Evolutionary conservation across 1,140 invertebrate genomes (phyloP).

Genomic region (Hirudo medicinalis): DNA sequence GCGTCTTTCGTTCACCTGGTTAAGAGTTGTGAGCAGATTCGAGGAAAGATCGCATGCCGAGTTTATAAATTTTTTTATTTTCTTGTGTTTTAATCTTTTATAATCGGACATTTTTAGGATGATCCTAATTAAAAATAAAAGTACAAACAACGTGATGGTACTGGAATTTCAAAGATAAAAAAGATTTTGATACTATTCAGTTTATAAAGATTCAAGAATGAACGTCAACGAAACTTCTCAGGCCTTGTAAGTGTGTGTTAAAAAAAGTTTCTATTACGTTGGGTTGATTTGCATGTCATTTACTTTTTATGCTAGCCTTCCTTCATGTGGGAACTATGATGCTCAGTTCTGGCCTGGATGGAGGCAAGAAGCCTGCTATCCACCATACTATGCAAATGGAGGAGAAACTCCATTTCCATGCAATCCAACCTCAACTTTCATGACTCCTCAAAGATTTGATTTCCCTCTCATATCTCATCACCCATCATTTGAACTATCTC

Average conservation of each 20-base stretch:
- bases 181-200: neutral
- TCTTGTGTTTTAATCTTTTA: no score
- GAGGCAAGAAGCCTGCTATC: slow-evolving; percentile 13
- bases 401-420: neutral
- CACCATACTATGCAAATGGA: slow-evolving; percentile 1
- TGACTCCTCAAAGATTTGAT: slow-evolving; percentile 10
- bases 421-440: neutral
- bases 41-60: no score
- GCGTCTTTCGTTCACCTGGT: no score
- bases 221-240: slow-evolving; percentile 8
- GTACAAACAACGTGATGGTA: no score
- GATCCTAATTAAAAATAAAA: no score
- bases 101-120: no score
- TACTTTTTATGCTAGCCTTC: slow-evolving; percentile 10
- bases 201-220: slow-evolving; percentile 11
- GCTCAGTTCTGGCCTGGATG: slow-evolving; percentile 14
- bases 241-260: slow-evolving; percentile 2
- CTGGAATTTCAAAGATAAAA: no score
- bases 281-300: neutral
- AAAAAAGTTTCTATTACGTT: neutral
- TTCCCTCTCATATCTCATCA: neutral
- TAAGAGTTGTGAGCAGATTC: no score
- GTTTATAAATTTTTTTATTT: no score
- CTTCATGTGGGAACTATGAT: slow-evolving; percentile 15
- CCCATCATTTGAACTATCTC: neutral